Base-by-base conservation (phyloP, 1,140 invertebrate species). In the Lasioglossum baleicum region DNA sequence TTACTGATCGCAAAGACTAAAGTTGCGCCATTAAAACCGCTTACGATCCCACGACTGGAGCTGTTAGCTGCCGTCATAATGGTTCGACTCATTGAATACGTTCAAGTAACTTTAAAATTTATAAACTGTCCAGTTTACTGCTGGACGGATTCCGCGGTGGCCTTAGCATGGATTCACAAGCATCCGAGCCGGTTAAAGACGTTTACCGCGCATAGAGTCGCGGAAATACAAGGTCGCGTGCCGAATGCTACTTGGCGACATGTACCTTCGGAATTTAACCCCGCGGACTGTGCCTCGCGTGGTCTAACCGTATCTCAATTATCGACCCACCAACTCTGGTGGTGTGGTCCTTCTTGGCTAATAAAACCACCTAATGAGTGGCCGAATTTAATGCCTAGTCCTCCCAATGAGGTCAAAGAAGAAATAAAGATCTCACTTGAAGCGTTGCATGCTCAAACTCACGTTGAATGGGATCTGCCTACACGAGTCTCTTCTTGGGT, bases 211-310 rank as follows among this genome's bases (percentile, higher is more conserved):
- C 51, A 8, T 17, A 11, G 51, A 53, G 51, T 53, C 15, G 51
- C 51, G 15, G 51, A 53, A 53, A 53, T 53, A 53, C 51, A 53
- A 53, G 7, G 51, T 8, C 51, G 51, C 2, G 51, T 53, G 51
- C 51, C 51, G 2, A 53, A 53, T 53, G 51, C 51, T 53, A 53
- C 10, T 53, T 53, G 51, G 51, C 51, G 51, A 53, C 51, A 53
- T 8, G 7, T 53, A 53, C 51, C 51, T 2, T 13, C 51, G 7
- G 11, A 53, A 13, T 53, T 11, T 11, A 77, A 77, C 6, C 75
- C 66, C 0, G 75, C 66, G 0, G 75, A 75, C 26, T 75, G 48
- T 15, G 72, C 72, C 0, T 75, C 72, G 4, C 13, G 72, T 1
- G 48, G 72, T 2, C 0, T 65, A 2, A 20, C 48, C 0, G 5